Conservation (phyloP, 2,888 invertebrate genomes). For the Steromphala cineraria region DNA sequence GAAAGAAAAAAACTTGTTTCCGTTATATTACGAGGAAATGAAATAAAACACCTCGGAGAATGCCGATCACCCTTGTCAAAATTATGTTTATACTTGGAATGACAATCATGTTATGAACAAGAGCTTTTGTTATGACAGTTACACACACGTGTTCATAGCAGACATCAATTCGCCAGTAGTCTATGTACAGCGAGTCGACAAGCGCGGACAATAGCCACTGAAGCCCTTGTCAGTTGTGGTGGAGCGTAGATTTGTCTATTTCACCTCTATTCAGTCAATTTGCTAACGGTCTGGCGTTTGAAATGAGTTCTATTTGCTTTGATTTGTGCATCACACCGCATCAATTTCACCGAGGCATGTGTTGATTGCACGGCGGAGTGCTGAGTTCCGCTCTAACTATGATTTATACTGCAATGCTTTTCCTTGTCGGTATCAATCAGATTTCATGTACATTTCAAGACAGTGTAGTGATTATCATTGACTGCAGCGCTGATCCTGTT, state of each 20-base stretch:
- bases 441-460: neutral
- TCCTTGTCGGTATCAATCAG: constrained; percentile 1
- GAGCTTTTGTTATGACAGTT: neutral
- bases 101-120: neutral
- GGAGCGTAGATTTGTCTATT: neutral
- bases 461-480: too few species aligned
- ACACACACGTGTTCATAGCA: neutral
- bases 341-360: neutral
- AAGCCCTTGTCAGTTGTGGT: too few species aligned
- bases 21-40: too few species aligned
- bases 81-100: neutral
- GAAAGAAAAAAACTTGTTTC: too few species aligned
- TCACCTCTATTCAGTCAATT: neutral
- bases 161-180: too few species aligned
- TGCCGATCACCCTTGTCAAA: neutral
- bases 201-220: too few species aligned
- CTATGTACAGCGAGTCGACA: too few species aligned
- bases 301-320: constrained; percentile 8
- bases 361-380: neutral
- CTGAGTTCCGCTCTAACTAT: neutral
- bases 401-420: neutral
- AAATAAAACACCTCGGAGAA: too few species aligned
- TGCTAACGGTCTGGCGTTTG: neutral
- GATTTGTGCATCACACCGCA: constrained; percentile 7
- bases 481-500: too few species aligned